phyloP scores from a whole-genome alignment of 2,797 vertebrate genomes.

The Paguma larvata region DNA sequence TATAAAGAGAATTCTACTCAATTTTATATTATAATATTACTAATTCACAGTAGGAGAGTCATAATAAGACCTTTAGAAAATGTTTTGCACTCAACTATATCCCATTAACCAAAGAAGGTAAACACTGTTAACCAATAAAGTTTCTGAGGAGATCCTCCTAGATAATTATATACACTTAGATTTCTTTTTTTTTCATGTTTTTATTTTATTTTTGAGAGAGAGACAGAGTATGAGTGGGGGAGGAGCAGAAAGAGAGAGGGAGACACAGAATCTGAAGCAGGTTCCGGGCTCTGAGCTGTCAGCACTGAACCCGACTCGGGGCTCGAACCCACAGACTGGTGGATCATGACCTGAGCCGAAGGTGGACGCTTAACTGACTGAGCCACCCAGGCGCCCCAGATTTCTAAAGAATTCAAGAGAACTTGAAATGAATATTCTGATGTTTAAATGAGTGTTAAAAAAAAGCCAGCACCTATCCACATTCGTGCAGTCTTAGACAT shows the following conservation, averaged over 20 bases:
- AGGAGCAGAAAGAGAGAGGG: too few relatives aligned
- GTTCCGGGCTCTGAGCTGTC: too few relatives aligned
- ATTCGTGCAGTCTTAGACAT: not conserved
- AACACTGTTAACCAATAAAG: not conserved
- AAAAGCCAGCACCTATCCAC: not conserved
- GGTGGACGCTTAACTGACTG: too few relatives aligned
- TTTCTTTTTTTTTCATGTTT: too few relatives aligned
- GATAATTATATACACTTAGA: not conserved
- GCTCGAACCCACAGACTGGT: too few relatives aligned
- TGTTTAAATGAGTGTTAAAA: not conserved
- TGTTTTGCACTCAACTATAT: not conserved
- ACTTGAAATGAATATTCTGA: not conserved
- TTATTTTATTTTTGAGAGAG: too few relatives aligned
- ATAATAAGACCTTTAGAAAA: not conserved
- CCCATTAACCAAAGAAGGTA: not conserved
- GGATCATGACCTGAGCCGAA: too few relatives aligned
- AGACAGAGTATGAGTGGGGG: too few relatives aligned
- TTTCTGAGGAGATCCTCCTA: not conserved
- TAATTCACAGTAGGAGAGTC: not conserved
- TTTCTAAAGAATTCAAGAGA: not conserved
- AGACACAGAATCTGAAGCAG: too few relatives aligned
- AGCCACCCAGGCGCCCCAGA: not conserved
- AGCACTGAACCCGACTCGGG: too few relatives aligned
- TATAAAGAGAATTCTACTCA: not conserved
- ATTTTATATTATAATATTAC: not conserved